phyloP scores from a whole-genome alignment of 2,888 invertebrate genomes.

The Rhamnusium bicolor region DNA sequence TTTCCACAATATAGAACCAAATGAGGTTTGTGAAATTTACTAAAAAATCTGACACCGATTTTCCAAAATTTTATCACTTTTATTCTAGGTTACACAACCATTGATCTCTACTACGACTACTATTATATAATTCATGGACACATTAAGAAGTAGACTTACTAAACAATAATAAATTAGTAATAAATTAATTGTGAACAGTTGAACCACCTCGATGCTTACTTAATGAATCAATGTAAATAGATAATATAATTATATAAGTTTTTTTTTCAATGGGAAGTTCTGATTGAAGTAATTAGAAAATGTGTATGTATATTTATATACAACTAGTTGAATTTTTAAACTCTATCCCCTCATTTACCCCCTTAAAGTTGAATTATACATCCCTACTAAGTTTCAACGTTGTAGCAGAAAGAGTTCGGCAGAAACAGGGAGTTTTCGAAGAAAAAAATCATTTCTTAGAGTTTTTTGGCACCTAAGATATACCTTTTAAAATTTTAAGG shows the following conservation, averaged over 20 bases:
- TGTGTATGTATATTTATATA: no score
- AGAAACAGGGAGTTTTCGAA: no score
- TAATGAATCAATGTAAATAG: background rate
- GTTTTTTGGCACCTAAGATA: no score
- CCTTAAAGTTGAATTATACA: no score
- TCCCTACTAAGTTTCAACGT: no score
- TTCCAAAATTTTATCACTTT: background rate
- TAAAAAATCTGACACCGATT: no score
- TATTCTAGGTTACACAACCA: background rate
- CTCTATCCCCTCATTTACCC: no score
- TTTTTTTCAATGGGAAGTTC: background rate
- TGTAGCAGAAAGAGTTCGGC: no score
- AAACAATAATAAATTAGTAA: background rate
- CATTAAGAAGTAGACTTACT: background rate
- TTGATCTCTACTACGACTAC: background rate
- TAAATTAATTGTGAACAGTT: background rate
- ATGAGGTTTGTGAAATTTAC: background rate
- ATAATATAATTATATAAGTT: background rate
- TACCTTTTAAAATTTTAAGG: no score
- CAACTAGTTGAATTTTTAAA: no score
- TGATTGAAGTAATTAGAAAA: background rate
- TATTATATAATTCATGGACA: background rate
- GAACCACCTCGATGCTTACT: background rate
- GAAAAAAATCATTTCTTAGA: no score
- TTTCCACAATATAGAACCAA: no score